These are phyloP conservation scores for Apis cerana DNA, from an alignment of 1,140 invertebrate species.

Conservation along the genomic window DNA sequence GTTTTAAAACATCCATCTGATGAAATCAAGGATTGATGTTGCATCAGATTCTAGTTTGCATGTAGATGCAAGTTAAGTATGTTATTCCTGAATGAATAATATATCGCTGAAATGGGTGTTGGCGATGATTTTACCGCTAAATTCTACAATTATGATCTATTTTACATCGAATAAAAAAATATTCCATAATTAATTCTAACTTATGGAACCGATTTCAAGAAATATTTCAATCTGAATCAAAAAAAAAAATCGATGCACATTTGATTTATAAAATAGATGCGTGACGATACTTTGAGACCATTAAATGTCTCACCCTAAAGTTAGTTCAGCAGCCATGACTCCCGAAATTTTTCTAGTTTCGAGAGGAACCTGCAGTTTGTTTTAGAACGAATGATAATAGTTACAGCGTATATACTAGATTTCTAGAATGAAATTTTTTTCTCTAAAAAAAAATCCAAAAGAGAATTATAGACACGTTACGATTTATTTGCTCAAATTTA, in stretches of 20 bases:
- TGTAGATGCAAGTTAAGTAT: slow-evolving; percentile 62
- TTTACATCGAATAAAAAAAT: neutral
- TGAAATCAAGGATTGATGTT: slow-evolving; percentile 66
- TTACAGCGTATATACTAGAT: neutral
- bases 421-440: too few species aligned
- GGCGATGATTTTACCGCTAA: neutral
- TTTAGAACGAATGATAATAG: slow-evolving; percentile 18
- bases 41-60: slow-evolving; percentile 79
- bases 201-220: too few species aligned
- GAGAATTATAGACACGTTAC: too few species aligned
- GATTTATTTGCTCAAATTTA: too few species aligned
- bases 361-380: slow-evolving; percentile 18
- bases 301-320: slow-evolving; percentile 47
- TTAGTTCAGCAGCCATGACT: slow-evolving; percentile 38
- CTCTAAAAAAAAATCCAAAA: too few species aligned
- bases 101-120: slow-evolving; percentile 32
- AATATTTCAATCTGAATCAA: too few species aligned
- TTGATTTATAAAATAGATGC: slow-evolving; percentile 14
- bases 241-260: neutral
- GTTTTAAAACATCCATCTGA: slow-evolving; percentile 57
- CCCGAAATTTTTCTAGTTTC: neutral
- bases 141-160: neutral
- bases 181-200: neutral
- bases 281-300: slow-evolving; percentile 33
- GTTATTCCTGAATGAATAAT: slow-evolving; percentile 67